phyloP scores from a whole-genome alignment of 2,113 vertebrate species.

The Corythornis vintsioides region DNA sequence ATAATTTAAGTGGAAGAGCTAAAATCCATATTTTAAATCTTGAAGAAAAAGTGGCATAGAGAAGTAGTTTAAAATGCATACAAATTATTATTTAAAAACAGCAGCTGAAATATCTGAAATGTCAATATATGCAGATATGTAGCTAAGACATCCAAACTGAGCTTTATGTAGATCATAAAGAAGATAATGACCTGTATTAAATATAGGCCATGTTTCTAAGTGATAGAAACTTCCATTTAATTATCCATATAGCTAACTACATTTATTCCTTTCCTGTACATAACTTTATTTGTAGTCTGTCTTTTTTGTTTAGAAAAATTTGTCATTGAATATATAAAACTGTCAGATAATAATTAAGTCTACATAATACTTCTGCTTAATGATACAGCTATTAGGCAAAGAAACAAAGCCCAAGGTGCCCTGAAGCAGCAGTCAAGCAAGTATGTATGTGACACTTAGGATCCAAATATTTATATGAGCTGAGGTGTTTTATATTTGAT shows the following conservation, averaged over 20 bases:
- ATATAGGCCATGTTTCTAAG: not conserved
- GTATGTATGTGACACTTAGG: not conserved
- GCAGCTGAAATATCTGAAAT: not conserved
- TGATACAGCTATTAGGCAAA: not conserved
- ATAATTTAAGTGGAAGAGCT: not conserved
- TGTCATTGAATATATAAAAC: not conserved
- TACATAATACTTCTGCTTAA: not conserved
- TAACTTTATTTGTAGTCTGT: not conserved
- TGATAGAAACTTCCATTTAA: not conserved
- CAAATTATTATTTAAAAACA: not conserved
- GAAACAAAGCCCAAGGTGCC: not conserved
- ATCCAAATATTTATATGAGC: not conserved
- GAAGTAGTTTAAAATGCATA: not conserved
- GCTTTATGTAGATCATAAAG: not conserved
- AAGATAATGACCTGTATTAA: not conserved
- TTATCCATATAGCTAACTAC: not conserved
- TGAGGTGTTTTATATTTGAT: not conserved
- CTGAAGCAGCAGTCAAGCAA: not conserved
- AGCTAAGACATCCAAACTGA: not conserved
- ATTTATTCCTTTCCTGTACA: not conserved
- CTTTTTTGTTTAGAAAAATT: constrained; percentile 1
- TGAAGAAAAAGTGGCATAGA: not conserved
- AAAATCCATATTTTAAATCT: not conserved
- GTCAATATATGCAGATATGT: not conserved
- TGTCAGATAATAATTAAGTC: not conserved